These are phyloP conservation scores for Apodemia duryi DNA, from an alignment of 2,888 invertebrate genomes.

Conservation along the genomic window DNA sequence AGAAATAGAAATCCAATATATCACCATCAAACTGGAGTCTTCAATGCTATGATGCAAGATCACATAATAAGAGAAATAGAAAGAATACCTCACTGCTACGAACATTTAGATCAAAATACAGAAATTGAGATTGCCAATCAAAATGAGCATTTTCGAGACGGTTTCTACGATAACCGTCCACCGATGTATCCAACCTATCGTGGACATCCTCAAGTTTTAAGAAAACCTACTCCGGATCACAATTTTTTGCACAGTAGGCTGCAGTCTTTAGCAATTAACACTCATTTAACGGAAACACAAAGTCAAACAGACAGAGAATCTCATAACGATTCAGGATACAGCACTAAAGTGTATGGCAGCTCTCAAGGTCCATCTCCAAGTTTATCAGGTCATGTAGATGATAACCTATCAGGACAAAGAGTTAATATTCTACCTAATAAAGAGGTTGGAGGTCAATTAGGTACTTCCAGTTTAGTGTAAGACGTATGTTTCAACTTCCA, in stretches of 20 bases:
- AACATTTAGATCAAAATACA: conserved; percentile 66
- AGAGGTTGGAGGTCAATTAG: conserved; percentile 61
- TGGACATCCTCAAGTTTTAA: conserved; percentile 42
- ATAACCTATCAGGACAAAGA: conserved; percentile 63
- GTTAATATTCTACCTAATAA: conserved; percentile 54
- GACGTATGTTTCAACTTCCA: not conserved
- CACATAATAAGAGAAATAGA: conserved; percentile 73
- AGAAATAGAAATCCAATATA: conserved; percentile 67
- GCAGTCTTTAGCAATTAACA: conserved; percentile 71
- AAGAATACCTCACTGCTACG: conserved; percentile 71
- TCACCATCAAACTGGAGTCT: conserved; percentile 65
- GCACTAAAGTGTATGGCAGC: conserved; percentile 89
- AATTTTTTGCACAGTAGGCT: conserved; percentile 65
- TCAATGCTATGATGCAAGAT: conserved; percentile 76
- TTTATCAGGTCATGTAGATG: conserved; percentile 80
- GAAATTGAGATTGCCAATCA: conserved; percentile 72
- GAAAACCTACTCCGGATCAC: conserved; percentile 62
- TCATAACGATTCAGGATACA: conserved; percentile 92
- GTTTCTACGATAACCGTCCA: conserved; percentile 61
- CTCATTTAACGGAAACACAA: conserved; percentile 67
- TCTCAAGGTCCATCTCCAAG: conserved; percentile 89
- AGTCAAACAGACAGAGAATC: conserved; percentile 81
- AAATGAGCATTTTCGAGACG: conserved; percentile 60
- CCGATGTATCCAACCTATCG: conserved; percentile 50
- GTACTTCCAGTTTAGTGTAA: conserved; percentile 84